Percentiles rank a stretch among this genome's conserved stretches.
Conservation (phyloP, 2,113 vertebrate species). For the Lasiurus cinereus region DNA sequence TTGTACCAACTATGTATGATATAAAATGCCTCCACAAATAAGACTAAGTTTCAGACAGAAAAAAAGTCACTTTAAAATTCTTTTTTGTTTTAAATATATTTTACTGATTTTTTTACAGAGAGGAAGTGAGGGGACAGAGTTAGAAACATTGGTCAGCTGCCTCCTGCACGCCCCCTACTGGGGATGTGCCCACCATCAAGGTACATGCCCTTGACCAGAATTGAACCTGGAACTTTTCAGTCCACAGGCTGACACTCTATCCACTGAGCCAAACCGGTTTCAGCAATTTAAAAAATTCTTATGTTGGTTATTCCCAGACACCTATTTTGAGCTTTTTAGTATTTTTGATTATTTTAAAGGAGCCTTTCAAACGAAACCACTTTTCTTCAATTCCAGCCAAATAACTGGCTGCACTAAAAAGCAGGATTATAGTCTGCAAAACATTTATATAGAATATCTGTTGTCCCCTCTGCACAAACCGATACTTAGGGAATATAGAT, state of each 20-base stretch:
- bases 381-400: conserved; percentile 74
- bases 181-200: too few relatives aligned
- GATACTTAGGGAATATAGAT: conserved; percentile 52
- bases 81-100: not conserved
- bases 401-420: conserved; percentile 73
- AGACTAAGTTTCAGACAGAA: not conserved
- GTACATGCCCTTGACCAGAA: too few relatives aligned
- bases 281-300: not conserved
- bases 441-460: conserved; percentile 60
- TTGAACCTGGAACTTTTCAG: too few relatives aligned
- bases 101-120: too few relatives aligned
- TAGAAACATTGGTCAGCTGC: too few relatives aligned
- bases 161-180: too few relatives aligned
- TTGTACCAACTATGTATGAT: not conserved
- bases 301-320: not conserved
- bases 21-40: conserved; percentile 28
- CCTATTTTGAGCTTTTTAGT: conserved; percentile 16
- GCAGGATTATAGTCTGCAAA: not conserved
- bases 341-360: not conserved
- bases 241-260: too few relatives aligned
- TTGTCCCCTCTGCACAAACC: not conserved
- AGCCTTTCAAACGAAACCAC: conserved; percentile 35
- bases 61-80: not conserved
- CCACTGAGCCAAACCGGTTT: too few relatives aligned
- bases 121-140: too few relatives aligned